phyloP scores from a whole-genome alignment of 2,888 invertebrate genomes.

The Hetaerina titia region DNA sequence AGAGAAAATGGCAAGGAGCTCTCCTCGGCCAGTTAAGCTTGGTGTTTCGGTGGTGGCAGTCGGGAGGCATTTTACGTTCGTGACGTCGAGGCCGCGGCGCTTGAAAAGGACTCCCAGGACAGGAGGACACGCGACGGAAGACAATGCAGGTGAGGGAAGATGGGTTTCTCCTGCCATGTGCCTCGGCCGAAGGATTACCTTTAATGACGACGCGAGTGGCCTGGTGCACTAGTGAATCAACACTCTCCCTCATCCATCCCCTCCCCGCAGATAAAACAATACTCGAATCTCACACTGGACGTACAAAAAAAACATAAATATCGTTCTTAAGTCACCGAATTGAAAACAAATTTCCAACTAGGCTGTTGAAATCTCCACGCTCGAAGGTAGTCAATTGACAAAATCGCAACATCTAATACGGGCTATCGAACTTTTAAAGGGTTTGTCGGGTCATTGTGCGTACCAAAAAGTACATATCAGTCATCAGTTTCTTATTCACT shows the following conservation, averaged over 20 bases:
- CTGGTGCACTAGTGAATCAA: neutral
- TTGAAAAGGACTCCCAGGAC: neutral
- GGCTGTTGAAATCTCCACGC: too few relatives aligned
- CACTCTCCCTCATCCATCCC: neutral
- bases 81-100: neutral
- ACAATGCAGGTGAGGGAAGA: constrained; percentile 29
- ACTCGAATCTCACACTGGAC: too few relatives aligned
- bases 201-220: neutral
- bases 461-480: too few relatives aligned
- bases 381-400: too few relatives aligned
- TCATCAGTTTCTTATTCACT: too few relatives aligned
- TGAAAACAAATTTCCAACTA: too few relatives aligned
- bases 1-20: constrained; percentile 26
- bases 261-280: neutral
- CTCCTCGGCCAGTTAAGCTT: neutral
- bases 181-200: neutral
- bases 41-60: constrained; percentile 40
- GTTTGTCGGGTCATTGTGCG: too few relatives aligned
- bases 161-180: neutral
- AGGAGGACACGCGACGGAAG: neutral
- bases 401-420: too few relatives aligned
- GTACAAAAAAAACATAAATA: too few relatives aligned
- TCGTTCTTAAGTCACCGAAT: too few relatives aligned
- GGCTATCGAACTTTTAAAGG: too few relatives aligned
- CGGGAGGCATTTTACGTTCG: neutral